These are phyloP conservation scores for Umimayanthus chanpuru DNA, from an alignment of 92 coral and sea anemone species.

Conservation along the genomic window DNA sequence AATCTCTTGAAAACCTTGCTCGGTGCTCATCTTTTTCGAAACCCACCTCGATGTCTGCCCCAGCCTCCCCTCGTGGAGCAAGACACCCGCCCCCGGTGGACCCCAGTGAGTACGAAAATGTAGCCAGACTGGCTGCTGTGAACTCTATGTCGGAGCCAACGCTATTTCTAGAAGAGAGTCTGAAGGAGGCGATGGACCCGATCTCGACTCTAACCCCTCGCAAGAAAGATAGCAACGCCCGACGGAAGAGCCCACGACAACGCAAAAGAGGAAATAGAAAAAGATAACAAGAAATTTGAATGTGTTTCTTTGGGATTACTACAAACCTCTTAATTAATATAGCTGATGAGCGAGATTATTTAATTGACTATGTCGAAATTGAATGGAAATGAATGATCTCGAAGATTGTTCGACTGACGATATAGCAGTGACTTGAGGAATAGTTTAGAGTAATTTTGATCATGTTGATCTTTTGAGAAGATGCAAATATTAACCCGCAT, in stretches of 20 bases:
- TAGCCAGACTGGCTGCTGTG: slow-evolving; percentile 54
- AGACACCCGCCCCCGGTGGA: slow-evolving; percentile 80
- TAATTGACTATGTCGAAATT: not conserved
- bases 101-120: slow-evolving; percentile 60
- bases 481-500: not conserved
- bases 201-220: slow-evolving; percentile 20
- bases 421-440: not conserved
- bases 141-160: slow-evolving; percentile 95
- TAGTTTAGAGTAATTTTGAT: not conserved
- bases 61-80: slow-evolving; percentile 99
- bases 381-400: not conserved
- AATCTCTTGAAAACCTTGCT: slow-evolving; percentile 62
- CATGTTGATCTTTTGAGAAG: not conserved
- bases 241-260: slow-evolving; percentile 37
- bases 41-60: slow-evolving; percentile 81
- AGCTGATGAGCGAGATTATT: not conserved
- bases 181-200: slow-evolving; percentile 43
- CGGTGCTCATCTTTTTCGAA: slow-evolving; percentile 17
- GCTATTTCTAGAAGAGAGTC: slow-evolving; percentile 57
- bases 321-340: not conserved
- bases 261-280: slow-evolving; percentile 54
- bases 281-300: slow-evolving; percentile 1
- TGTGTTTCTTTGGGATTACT: not conserved
- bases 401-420: not conserved
- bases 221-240: slow-evolving; percentile 54